Percentiles rank a stretch among this genome's conserved stretches.
Evolutionary conservation across 2,888 invertebrate species (phyloP).

Genomic region (Ctena decussata): DNA sequence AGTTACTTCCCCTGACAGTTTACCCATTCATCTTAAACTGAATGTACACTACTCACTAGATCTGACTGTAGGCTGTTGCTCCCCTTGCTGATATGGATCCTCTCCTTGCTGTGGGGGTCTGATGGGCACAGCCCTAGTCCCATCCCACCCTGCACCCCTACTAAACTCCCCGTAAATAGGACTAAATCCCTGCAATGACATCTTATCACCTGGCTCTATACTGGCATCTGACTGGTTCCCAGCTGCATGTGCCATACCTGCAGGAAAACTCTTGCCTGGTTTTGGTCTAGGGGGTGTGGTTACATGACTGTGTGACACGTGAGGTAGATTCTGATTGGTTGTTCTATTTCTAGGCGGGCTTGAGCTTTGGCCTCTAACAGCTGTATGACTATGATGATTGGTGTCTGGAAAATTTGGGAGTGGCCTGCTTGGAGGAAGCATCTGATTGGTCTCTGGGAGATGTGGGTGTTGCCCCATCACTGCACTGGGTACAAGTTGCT

Average conservation of each 20-base stretch:
- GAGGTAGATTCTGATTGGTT: constrained; percentile 40
- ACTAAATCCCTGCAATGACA: constrained; percentile 5
- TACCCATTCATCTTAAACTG: too few relatives aligned
- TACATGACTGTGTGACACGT: background rate
- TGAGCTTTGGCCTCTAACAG: constrained; percentile 2
- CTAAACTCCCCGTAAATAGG: background rate
- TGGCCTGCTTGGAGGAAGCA: background rate
- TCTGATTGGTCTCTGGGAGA: constrained; percentile 12
- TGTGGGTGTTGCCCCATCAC: background rate
- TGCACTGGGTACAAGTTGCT: constrained; percentile 21
- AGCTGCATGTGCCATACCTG: background rate
- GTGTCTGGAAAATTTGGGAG: constrained; percentile 17
- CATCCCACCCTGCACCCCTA: constrained; percentile 21
- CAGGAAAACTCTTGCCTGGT: constrained; percentile 1
- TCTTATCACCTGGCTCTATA: constrained; percentile 6
- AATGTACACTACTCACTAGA: background rate
- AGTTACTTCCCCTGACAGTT: too few relatives aligned
- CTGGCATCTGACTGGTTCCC: background rate
- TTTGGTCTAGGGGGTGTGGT: constrained; percentile 12
- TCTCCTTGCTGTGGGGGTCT: constrained; percentile 73
- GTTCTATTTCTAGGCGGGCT: background rate
- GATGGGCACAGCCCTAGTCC: constrained; percentile 65
- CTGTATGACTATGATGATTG: background rate
- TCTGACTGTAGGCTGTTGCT: constrained; percentile 7
- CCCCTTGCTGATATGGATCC: constrained; percentile 53